Evolutionary conservation across 2,113 vertebrate genomes (phyloP).

Genomic region (Vulpes lagopus): DNA sequence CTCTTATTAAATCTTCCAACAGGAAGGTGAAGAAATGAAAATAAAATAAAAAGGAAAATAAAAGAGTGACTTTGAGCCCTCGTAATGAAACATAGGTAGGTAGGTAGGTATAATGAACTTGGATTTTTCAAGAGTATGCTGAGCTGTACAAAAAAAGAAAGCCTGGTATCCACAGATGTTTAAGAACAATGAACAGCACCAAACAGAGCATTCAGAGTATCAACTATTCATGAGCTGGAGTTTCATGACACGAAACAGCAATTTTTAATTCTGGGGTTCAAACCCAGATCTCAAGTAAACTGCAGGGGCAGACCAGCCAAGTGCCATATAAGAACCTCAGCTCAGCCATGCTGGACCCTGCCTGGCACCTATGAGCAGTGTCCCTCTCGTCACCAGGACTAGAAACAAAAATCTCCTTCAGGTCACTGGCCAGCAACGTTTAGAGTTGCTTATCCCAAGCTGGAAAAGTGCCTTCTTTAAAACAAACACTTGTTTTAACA

Average conservation of each 20-base stretch:
- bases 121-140: neutral
- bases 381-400: neutral
- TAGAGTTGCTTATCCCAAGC: neutral
- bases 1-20: neutral
- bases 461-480: neutral
- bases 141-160: neutral
- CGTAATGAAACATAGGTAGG: neutral
- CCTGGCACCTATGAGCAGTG: neutral
- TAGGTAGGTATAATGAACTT: neutral
- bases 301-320: neutral
- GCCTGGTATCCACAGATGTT: neutral
- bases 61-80: neutral
- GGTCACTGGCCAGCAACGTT: neutral
- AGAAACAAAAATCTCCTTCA: neutral
- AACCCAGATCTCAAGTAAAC: neutral
- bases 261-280: neutral
- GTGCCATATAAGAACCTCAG: neutral
- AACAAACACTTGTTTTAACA: neutral
- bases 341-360: neutral
- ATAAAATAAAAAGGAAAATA: neutral
- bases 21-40: neutral
- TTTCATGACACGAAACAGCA: neutral
- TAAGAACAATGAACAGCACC: neutral
- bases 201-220: neutral
- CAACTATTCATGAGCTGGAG: neutral